phyloP scores from a whole-genome alignment of 2,888 invertebrate genomes.

The Coenonympha arcania region DNA sequence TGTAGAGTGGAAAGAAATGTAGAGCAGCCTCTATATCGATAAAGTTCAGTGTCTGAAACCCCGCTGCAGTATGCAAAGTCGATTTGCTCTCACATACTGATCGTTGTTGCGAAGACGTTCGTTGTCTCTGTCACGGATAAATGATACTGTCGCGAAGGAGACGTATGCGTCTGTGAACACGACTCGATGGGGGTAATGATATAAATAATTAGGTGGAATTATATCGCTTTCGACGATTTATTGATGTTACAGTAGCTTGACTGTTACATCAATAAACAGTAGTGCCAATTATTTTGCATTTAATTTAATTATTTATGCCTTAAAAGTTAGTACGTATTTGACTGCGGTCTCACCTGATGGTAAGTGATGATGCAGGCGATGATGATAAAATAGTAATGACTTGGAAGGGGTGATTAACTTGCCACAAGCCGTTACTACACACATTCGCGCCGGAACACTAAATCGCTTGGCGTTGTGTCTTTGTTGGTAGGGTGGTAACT shows the following conservation, averaged over 20 bases:
- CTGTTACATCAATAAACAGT: not conserved
- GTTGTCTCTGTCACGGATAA: constrained; percentile 51
- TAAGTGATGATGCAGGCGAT: too few relatives aligned
- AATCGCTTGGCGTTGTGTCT: too few relatives aligned
- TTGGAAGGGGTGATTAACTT: too few relatives aligned
- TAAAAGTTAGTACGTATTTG: too few relatives aligned
- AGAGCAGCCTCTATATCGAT: constrained; percentile 16
- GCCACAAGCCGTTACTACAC: too few relatives aligned
- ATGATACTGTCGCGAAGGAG: constrained; percentile 54
- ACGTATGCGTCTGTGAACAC: constrained; percentile 48
- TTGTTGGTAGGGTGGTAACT: too few relatives aligned
- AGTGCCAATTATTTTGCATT: not conserved
- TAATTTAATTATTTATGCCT: too few relatives aligned
- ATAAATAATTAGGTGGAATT: constrained; percentile 46
- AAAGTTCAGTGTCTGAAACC: constrained; percentile 26
- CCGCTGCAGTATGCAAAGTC: constrained; percentile 54
- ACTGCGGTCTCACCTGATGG: too few relatives aligned
- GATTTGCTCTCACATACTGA: constrained; percentile 52
- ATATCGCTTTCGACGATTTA: not conserved
- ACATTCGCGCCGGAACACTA: too few relatives aligned
- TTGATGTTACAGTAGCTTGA: not conserved
- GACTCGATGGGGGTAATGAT: constrained; percentile 46
- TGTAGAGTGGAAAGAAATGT: too few relatives aligned
- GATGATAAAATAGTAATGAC: too few relatives aligned
- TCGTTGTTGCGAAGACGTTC: constrained; percentile 34